A percentile compares a stretch with the other conserved stretches of the same genome.
phyloP scores from a whole-genome alignment of 2,797 vertebrate genomes.

The Mergus octosetaceus region DNA sequence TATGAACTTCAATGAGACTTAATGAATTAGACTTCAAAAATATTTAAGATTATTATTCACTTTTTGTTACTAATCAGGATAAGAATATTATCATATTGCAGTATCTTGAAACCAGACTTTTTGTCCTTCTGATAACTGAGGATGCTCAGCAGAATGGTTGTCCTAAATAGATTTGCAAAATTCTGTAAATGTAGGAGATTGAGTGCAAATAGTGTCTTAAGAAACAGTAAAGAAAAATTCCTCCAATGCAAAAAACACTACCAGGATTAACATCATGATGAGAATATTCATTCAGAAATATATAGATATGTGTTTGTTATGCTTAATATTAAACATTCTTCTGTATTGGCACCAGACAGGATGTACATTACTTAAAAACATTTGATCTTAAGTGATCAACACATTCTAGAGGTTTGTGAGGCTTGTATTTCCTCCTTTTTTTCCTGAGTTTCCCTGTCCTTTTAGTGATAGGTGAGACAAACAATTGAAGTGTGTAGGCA shows the following conservation, averaged over 20 bases:
- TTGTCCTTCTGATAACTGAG: neutral
- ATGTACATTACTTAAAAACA: neutral
- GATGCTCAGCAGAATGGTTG: neutral
- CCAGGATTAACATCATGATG: neutral
- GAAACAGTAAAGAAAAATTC: neutral
- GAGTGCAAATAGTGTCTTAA: neutral
- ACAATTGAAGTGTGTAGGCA: neutral
- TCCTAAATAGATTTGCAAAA: neutral
- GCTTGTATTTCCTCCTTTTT: slow-evolving; percentile 5
- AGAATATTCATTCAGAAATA: neutral
- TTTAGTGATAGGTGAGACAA: slow-evolving; percentile 28
- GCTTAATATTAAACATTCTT: neutral
- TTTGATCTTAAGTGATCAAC: neutral
- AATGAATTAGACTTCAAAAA: neutral
- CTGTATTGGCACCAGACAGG: neutral
- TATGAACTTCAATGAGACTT: neutral
- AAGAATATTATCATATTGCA: neutral
- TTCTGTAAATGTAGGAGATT: neutral
- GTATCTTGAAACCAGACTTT: neutral
- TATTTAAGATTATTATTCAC: neutral
- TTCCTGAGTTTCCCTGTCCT: neutral
- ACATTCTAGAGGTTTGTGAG: neutral
- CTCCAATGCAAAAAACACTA: neutral
- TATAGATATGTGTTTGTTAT: neutral
- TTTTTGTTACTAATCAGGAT: neutral